Percentiles rank a stretch among this genome's conserved stretches.
These are phyloP conservation scores for Baryphthengus martii DNA, from an alignment of 2,113 vertebrate genomes.

Conservation along the genomic window DNA sequence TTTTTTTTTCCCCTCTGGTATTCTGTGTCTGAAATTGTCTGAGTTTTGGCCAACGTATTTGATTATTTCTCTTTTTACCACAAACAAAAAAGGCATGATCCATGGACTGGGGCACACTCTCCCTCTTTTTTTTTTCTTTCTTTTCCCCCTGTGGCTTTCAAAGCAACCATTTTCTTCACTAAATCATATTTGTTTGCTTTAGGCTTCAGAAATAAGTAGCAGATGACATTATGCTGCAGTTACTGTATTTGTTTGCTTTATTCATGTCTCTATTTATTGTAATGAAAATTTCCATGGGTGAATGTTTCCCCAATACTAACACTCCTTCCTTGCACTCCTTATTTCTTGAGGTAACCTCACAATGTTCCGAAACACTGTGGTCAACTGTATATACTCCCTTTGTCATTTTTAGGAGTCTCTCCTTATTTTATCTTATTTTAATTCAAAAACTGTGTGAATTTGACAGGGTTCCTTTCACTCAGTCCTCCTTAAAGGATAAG, in stretches of 20 bases:
- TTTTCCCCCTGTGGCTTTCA: neutral
- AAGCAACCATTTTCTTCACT: neutral
- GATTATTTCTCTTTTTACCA: slow-evolving; percentile 16
- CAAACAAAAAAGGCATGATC: slow-evolving; percentile 29
- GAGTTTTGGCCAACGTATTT: neutral
- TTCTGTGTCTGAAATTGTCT: neutral
- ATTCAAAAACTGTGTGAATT: neutral
- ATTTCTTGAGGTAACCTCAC: neutral
- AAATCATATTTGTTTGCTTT: slow-evolving; percentile 39
- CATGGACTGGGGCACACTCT: neutral
- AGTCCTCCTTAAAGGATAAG: neutral
- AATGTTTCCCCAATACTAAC: neutral
- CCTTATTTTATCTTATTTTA: neutral
- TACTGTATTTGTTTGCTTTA: neutral
- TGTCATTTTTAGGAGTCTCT: neutral
- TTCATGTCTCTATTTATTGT: neutral
- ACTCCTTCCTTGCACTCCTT: neutral
- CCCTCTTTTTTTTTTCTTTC: neutral
- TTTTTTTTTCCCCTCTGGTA: neutral
- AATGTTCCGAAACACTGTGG: neutral
- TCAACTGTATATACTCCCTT: neutral
- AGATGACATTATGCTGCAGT: slow-evolving; percentile 35
- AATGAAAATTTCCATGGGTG: neutral
- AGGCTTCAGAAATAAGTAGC: slow-evolving; percentile 49
- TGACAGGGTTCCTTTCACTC: neutral